Base-by-base conservation (phyloP, 2,113 vertebrate genomes). In the Istiophorus platypterus region DNA sequence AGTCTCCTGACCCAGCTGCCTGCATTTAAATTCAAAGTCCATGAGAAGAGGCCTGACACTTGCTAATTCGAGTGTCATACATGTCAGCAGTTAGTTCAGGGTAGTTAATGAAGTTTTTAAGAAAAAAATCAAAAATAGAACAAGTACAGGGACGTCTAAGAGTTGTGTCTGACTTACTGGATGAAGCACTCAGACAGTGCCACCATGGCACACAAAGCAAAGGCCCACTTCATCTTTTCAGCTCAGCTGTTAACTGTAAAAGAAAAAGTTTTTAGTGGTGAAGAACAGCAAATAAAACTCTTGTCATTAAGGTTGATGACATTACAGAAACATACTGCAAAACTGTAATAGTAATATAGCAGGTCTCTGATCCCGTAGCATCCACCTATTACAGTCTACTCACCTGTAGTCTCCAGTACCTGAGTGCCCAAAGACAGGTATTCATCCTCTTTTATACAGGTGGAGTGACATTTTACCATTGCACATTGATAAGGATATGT, bases 201-300 rank as follows among this genome's bases (percentile, higher is more conserved):
- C 81, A 92, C 72, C 80, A 91, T 14, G 81, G 85, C 56, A 76
- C 88, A 92, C 65, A 90, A 22, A 45, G 82, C 71, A 74, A 92
- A 31, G n/a, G 51, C 78, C 82, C 78, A 90, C 87, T 87, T 88
- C 90, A 92, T 92, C 17, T 2, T 91, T 37, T 47, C 17, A 26
- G 68, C 13, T 85, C 3, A 37, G 65, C 26, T 65, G 62, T 84
- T 57, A 80, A 13, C 66, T 68, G 47, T 51, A 20, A 4, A 3
- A 71, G 31, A 51, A 4, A 70, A 70, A 9, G 1, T 7, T 12
- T 29, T 74, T 11, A 73, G 34, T 34, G 8, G 7, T 54, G 27
- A 10, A 75, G 12, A 65, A 27, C 8, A 29, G 34, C 8, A 63
- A 41, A 39, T 64, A 9, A 59, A 41, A 3, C 12, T 41, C 26